Evolutionary conservation across 1,140 invertebrate genomes (phyloP), one percentile per base, ranked within the genome.

Genomic region (Zaprionus taronus): DNA sequence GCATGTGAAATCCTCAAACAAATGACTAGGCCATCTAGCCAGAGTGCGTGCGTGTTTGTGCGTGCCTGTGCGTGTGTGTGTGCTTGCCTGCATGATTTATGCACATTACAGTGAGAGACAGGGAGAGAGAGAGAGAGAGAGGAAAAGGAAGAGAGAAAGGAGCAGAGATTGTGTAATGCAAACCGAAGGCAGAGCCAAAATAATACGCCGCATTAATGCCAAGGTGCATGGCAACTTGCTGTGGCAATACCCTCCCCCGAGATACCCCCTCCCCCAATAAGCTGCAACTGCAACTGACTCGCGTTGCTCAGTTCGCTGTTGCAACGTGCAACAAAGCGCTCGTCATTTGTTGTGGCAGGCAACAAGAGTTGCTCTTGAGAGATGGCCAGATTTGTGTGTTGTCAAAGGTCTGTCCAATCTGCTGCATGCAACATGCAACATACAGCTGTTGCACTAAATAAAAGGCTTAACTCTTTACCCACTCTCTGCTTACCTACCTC

Each of bases 11-110:
- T 72, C 75, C 78, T 70, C 70, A 53, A 78, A 80, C 75, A 80
- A 80, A 80, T 80, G 78, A 68, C 70, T 80, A 60, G 69, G 74
- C 65, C 64, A 77, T 44, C 68, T 34, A 67, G 24, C 22, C 56
- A 17, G 28, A 57, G 14, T 34, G 65, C 26, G 14, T 34, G 20
- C 41, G 17, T 34, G 56, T 55, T 15, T 60, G 22, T 9, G 26
- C 34, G 11, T 31, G 24, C 22, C 6, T 34, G 41, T 49, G 36
- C 24, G 34, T 44, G 64, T 57, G 64, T 57, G 74, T 51, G 31
- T 67, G 62, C 56, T 76, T 66, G 74, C 61, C 36, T 62, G 71
- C 71, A 77, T 78, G 71, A 78, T 78, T 78, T 78, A 74, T 78
- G 71, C 76, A 74, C 47, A 53, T 74, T 61, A 61, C 49, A 47